Evolutionary conservation across 1,140 invertebrate species (phyloP), one percentile per base, ranked within the genome.

Genomic region (Achatina immaculata): DNA sequence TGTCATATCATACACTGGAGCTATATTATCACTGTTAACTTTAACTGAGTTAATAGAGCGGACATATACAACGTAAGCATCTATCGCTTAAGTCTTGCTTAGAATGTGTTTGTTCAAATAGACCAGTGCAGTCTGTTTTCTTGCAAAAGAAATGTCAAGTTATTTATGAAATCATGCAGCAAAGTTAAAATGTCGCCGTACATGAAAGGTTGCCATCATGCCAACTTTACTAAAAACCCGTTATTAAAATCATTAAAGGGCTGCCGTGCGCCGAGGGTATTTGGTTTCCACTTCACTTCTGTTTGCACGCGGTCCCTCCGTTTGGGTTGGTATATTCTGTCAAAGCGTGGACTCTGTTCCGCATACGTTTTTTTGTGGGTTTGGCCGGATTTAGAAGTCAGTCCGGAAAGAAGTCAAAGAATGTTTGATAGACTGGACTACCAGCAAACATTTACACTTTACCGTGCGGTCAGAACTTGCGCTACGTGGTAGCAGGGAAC

Each of bases 251-350:
- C 58, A 62, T 62, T 62, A 62, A 62, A 62, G 58, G 9, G 58
- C 58, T 62, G 58, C 58, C 58, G 58, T 62, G 58, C 28, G 58
- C 58, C 58, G 48, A 62, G 11, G n/a, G 28, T 62, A 34, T 62
- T 62, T 62, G 58, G 58, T 16, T 31, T 62, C 58, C 58, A 62
- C 58, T 62, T 19, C 28, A 62, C 58, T 62, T 28, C 2, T 62
- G 58, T 62, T 62, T 62, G 28, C 58, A 28, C n/a, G 16, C n/a
- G 9, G 58, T n/a, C 58, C 58, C 58, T 28, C 2, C 31, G 58
- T 62, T 62, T 62, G 58, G 58, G n/a, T 62, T 62, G n/a, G 58
- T 2, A 62, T 62, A 62, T 28, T 62, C n/a, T 62, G 16, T 62
- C 28, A 62, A 62, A 62, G 58, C 58, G 4, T 62, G 58, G 51